Evolutionary conservation across 2,888 invertebrate species (phyloP).

Genomic region (Amphipyra berbera): DNA sequence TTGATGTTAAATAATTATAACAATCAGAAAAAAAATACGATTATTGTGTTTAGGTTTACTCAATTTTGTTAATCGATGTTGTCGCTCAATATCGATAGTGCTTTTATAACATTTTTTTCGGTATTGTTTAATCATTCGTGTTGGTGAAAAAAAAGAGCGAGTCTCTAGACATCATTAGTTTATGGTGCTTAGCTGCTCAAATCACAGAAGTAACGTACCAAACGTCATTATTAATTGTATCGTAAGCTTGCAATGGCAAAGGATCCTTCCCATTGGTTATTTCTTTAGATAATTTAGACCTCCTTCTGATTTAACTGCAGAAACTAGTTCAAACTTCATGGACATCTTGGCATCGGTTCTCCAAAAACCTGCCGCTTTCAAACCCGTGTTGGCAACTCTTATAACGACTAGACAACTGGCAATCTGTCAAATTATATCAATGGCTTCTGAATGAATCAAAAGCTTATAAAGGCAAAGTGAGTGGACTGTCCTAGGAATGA

Average conservation of each 20-base stretch:
- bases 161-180: too few relatives aligned
- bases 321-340: slow-evolving; percentile 10
- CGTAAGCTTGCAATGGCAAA: too few relatives aligned
- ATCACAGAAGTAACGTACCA: too few relatives aligned
- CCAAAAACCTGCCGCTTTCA: slow-evolving; percentile 17
- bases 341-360: slow-evolving; percentile 34
- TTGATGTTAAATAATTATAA: not conserved
- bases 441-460: slow-evolving; percentile 10
- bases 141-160: too few relatives aligned
- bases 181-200: too few relatives aligned
- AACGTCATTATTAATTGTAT: too few relatives aligned
- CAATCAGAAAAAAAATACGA: too few relatives aligned
- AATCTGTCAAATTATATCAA: slow-evolving; percentile 30
- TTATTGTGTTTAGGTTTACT: too few relatives aligned
- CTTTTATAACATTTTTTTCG: too few relatives aligned
- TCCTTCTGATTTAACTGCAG: not conserved
- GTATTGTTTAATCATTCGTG: too few relatives aligned
- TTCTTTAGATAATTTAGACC: not conserved
- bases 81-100: too few relatives aligned
- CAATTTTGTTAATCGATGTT: too few relatives aligned
- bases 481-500: not conserved
- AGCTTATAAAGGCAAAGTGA: not conserved
- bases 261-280: not conserved
- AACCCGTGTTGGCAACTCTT: not conserved
- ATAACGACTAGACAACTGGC: slow-evolving; percentile 19